Conservation (phyloP, 2,113 vertebrate genomes). For the Neopipo cinnamomea region DNA sequence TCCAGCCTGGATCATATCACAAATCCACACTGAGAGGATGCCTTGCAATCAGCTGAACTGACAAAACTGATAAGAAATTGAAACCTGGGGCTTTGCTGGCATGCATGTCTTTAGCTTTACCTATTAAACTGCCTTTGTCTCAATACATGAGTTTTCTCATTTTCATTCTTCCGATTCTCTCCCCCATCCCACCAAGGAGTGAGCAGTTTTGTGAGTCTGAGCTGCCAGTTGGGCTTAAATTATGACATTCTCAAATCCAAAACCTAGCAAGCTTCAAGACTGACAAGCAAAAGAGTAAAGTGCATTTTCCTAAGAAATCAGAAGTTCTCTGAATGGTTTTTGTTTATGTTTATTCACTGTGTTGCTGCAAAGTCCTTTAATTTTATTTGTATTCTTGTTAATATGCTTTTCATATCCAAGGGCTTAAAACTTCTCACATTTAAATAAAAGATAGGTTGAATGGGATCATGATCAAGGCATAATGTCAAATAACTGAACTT, state of each 20-base stretch:
- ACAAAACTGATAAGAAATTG: not conserved
- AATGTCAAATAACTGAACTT: not conserved
- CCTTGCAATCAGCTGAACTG: not conserved
- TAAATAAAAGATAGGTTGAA: not conserved
- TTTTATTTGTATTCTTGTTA: not conserved
- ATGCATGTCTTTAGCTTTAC: not conserved
- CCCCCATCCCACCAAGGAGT: not conserved
- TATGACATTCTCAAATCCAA: not conserved
- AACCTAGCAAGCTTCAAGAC: not conserved
- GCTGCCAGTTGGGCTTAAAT: not conserved
- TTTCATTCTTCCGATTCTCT: not conserved
- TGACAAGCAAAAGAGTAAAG: not conserved
- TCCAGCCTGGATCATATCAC: not conserved
- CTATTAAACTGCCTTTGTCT: not conserved
- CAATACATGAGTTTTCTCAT: not conserved
- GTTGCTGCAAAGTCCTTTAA: not conserved
- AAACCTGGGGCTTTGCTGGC: not conserved
- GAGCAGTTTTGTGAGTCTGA: not conserved
- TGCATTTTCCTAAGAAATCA: not conserved
- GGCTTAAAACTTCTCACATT: not conserved
- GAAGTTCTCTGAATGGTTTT: not conserved
- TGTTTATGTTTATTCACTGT: not conserved
- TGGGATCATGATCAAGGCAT: not conserved
- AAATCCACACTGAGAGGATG: not conserved
- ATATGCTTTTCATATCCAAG: not conserved